Conservation (phyloP, 1,140 invertebrate species). For the Xylocopa sonorina region DNA sequence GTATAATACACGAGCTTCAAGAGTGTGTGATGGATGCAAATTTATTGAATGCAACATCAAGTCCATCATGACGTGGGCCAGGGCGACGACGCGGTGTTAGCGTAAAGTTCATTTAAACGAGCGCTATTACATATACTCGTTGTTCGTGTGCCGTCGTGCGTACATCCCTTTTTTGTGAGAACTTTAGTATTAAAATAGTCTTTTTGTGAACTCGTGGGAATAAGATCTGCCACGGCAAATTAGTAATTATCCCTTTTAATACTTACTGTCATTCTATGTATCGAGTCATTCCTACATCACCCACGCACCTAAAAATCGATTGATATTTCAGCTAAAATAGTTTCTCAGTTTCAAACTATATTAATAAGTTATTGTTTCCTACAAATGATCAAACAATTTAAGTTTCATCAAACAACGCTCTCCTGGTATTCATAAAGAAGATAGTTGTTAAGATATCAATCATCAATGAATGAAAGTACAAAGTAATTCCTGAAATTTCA, state of each 20-base stretch:
- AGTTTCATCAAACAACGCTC: no score
- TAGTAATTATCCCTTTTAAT: slow-evolving; percentile 8
- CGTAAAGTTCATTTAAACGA: slow-evolving; percentile 50
- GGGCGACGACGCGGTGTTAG: slow-evolving; percentile 10
- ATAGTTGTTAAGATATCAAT: no score
- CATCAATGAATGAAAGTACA: no score
- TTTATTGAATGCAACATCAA: slow-evolving; percentile 1
- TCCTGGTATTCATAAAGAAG: no score
- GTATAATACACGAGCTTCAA: no score
- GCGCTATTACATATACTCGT: slow-evolving; percentile 53
- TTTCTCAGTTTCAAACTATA: background rate
- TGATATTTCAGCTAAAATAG: background rate
- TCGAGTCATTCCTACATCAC: background rate
- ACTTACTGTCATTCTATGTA: background rate
- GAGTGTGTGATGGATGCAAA: background rate
- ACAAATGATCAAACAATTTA: no score
- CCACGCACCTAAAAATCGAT: background rate
- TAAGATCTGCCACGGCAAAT: slow-evolving; percentile 33
- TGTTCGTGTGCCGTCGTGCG: slow-evolving; percentile 50
- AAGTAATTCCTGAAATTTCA: no score
- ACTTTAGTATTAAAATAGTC: slow-evolving; percentile 48
- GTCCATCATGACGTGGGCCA: background rate
- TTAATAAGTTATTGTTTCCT: no score
- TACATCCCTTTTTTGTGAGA: slow-evolving; percentile 64
- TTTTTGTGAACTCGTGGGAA: slow-evolving; percentile 67